Base-by-base conservation (phyloP, 1,140 invertebrate genomes). In the Bombus impatiens region DNA sequence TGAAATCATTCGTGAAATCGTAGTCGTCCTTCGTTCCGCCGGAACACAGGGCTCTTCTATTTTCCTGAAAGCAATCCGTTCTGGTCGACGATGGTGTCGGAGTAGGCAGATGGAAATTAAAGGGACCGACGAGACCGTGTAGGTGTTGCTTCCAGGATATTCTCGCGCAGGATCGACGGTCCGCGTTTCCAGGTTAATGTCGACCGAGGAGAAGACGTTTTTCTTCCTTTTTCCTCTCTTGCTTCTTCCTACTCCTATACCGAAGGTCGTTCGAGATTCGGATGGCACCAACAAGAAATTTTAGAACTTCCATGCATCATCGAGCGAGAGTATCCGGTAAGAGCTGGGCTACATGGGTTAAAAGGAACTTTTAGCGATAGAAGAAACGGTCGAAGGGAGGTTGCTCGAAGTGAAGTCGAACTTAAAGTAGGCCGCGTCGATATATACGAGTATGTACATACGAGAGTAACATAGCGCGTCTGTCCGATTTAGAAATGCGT, bases 1-100 rank as follows among this genome's bases (percentile, higher is more conserved):
- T 82, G 83, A 91, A 91, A 91, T 91, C 86, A 88, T 91, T 89
- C 88, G 90, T 88, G 84, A 91, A 91, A 91, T 91, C 81, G 75
- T 40, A 79, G 78, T 40, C 78, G n/a, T 47, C 65, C 37, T 76
- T 32, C 65, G 10, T 35, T 22, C 28, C 22, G 8, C 4, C 8
- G n/a, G 44, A 75, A 67, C 57, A 67, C 32, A 35, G 42, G 25
- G 25, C 8, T 47, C 40, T 65, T 32, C 37, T 44, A 70, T 47
- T 42, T 70, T 35, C 62, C 5, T 18, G 59, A 68, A 47, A 32
- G 65, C 62, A 15, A 78, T 62, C 37, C 79, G n/a, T 72, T 82
- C 40, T 82, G 22, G 32, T 53, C 13, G 35, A 78, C 18, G 1
- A 35, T 13, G 15, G 13, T 3, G n/a, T 9, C 12, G 32, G 13